Evolutionary conservation across 1,140 invertebrate species (phyloP).

Genomic region (Goniozus legneri): DNA sequence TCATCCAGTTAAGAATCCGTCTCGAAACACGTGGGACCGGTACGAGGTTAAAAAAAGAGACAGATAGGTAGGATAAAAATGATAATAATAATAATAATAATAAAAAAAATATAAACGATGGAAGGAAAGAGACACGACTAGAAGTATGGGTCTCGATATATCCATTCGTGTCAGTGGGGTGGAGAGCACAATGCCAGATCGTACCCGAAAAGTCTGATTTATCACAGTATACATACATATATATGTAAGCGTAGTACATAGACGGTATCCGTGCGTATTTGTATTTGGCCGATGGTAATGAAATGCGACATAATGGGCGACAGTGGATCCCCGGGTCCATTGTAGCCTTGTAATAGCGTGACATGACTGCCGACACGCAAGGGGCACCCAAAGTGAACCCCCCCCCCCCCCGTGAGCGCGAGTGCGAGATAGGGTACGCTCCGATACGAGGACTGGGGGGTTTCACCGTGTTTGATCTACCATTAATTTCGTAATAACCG

Average conservation of each 20-base stretch:
- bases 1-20: constrained; percentile 19
- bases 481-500: constrained; percentile 46
- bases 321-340: constrained; percentile 48
- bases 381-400: too few relatives aligned
- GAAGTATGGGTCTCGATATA: constrained; percentile 25
- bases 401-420: constrained; percentile 15
- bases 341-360: constrained; percentile 49
- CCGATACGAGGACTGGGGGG: not conserved
- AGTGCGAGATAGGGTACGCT: not conserved
- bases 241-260: too few relatives aligned
- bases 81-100: constrained; percentile 23
- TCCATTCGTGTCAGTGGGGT: constrained; percentile 40
- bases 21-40: constrained; percentile 32
- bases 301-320: constrained; percentile 54
- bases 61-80: constrained; percentile 11
- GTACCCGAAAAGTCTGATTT: constrained; percentile 54
- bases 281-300: constrained; percentile 51
- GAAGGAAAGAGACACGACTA: constrained; percentile 19
- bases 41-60: too few relatives aligned
- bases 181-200: constrained; percentile 45
- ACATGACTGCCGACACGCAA: constrained; percentile 49
- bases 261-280: constrained; percentile 48
- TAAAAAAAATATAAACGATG: not conserved
- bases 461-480: constrained; percentile 38
- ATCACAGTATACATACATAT: too few relatives aligned